Evolutionary conservation across 2,113 vertebrate genomes (phyloP).

Genomic region (Catharus minimus): DNA sequence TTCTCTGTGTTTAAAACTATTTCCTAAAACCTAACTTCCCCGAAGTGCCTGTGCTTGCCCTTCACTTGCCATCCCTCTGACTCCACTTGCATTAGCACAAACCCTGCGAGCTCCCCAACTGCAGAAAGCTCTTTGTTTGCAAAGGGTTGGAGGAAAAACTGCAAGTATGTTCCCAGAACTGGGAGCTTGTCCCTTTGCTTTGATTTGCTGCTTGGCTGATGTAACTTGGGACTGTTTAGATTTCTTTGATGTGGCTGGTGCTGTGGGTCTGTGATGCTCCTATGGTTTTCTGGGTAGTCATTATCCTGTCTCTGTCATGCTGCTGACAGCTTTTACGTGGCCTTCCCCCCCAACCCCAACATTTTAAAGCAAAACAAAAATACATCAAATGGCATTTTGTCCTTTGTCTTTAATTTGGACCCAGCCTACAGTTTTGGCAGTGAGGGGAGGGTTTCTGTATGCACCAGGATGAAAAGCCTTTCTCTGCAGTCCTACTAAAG

Average conservation of each 20-base stretch:
- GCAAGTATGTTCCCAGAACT: not conserved
- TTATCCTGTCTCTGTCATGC: not conserved
- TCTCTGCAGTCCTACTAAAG: not conserved
- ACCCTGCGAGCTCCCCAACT: not conserved
- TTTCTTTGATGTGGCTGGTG: slow-evolving; percentile 13
- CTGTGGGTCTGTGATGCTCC: not conserved
- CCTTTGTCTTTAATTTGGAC: not conserved
- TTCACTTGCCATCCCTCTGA: not conserved
- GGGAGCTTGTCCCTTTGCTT: not conserved
- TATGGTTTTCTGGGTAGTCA: not conserved
- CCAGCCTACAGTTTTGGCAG: not conserved
- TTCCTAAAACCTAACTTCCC: not conserved
- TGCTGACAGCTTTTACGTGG: not conserved
- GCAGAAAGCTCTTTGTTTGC: not conserved
- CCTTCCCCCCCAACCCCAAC: not conserved
- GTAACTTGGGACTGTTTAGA: not conserved
- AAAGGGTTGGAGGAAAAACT: not conserved
- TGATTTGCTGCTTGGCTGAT: not conserved
- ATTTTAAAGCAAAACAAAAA: slow-evolving; percentile 9
- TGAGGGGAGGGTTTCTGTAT: not conserved
- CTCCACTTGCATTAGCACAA: not conserved
- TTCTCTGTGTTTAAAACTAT: not conserved
- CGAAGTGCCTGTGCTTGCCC: fast-evolving
- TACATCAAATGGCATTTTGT: not conserved
- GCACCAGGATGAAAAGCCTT: not conserved